Conservation (phyloP, 2,113 vertebrate species). For the Hyla sarda region DNA sequence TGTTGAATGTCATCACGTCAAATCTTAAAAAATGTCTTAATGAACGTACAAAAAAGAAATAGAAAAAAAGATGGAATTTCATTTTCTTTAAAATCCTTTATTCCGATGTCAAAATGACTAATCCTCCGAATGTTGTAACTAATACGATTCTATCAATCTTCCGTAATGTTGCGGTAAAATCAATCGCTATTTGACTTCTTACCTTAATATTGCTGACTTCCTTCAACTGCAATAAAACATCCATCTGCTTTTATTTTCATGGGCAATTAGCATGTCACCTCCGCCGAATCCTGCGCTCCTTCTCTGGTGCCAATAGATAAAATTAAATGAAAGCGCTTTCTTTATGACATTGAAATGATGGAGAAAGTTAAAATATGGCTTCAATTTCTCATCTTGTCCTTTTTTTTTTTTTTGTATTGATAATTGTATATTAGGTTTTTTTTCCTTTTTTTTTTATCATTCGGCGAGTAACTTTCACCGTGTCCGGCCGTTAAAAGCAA, state of each 20-base stretch:
- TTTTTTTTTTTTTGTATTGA: slow-evolving; percentile 17
- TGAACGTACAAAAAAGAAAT: not conserved
- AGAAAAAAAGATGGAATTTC: slow-evolving; percentile 29
- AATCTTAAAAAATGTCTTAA: slow-evolving; percentile 27
- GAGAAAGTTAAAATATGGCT: slow-evolving; percentile 65
- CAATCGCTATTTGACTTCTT: slow-evolving; percentile 74
- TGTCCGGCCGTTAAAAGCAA: slow-evolving; percentile 39
- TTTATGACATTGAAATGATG: slow-evolving; percentile 66
- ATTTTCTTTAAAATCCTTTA: slow-evolving; percentile 38
- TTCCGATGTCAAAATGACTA: slow-evolving; percentile 30
- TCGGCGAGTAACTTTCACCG: slow-evolving; percentile 20
- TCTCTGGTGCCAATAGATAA: slow-evolving; percentile 63
- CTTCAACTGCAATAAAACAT: slow-evolving; percentile 71
- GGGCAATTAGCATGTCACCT: slow-evolving; percentile 72
- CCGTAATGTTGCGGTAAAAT: slow-evolving; percentile 72
- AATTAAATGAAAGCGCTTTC: slow-evolving; percentile 63
- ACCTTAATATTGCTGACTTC: slow-evolving; percentile 73
- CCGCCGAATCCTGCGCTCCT: slow-evolving; percentile 65
- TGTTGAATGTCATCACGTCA: slow-evolving; percentile 20
- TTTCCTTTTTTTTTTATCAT: not conserved
- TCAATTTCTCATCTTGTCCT: slow-evolving; percentile 39
- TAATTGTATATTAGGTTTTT: slow-evolving; percentile 35
- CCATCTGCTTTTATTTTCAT: slow-evolving; percentile 73
- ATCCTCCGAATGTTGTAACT: slow-evolving; percentile 13
- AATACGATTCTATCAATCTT: slow-evolving; percentile 63